Base-by-base conservation (phyloP, 2,888 invertebrate genomes). In the Chrysomela aeneicollis region DNA sequence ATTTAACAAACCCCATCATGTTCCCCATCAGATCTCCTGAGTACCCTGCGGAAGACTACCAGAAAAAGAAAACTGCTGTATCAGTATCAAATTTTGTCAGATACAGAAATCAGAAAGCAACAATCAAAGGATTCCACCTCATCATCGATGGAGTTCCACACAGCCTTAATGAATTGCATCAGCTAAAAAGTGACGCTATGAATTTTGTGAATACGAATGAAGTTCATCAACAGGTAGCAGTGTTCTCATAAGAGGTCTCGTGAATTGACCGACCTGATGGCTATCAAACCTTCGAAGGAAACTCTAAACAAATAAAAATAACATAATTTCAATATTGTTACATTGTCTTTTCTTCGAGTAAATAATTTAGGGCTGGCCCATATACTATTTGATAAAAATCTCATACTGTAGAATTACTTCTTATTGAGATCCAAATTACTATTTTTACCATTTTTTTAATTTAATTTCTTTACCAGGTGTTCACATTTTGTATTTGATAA, bases 31-130 rank as follows among this genome's bases (percentile, higher is more conserved):
- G 6, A 2, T 49, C 21, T 19, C 22, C 49, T 12, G 49, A 49
- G 18, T 49, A 49, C 22, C 4, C 49, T 3, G n/a, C 9, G 1
- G 49, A 49, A 19, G 49, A 49, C 21, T 21, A 49, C 8, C 57
- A 42, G 42, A 35, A 35, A 21, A n/a, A 57, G 37, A 22, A 42
- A 57, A 26, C 6, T 49, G 1, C 2, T 54, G 18, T 49, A 19
- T 49, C 49, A 49, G 2, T 12, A 21, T 54, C 37, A 54, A 37
- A 54, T 35, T 22, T 26, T 49, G 49, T 18, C 49, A 47, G 58
- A 46, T 22, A 58, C 47, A 21, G 47, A 18, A 32, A 18, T 22
- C 42, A 49, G 3, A 18, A 2, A 47, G 58, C 30, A 49, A 17
- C 32, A 17, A 49, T 58, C n/a, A 17, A 32, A 18, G 58, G 58